Evolutionary conservation across 2,888 invertebrate species (phyloP).

Genomic region (Lomographa bimaculata): DNA sequence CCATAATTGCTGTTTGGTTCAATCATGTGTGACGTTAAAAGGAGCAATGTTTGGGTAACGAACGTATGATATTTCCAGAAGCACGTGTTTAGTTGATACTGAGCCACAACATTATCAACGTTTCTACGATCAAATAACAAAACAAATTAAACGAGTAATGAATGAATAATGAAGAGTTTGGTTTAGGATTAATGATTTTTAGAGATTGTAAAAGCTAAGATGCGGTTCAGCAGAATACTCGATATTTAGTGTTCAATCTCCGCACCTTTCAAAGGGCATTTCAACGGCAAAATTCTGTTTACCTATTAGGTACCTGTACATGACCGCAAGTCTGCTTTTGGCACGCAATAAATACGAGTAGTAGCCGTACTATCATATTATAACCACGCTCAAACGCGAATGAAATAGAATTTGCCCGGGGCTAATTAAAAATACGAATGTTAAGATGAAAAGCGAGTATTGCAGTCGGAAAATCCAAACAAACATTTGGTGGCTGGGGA

Average conservation of each 20-base stretch:
- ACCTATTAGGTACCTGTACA: conserved; percentile 51
- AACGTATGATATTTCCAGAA: no score
- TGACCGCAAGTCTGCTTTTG: conserved; percentile 70
- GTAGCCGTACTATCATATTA: conserved; percentile 44
- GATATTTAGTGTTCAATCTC: neutral
- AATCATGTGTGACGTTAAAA: no score
- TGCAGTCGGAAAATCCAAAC: conserved; percentile 42
- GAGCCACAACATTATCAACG: no score
- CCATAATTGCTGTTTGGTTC: no score
- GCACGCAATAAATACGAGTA: conserved; percentile 58
- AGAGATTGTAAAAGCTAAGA: neutral
- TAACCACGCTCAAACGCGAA: conserved; percentile 62
- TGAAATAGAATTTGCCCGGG: conserved; percentile 68
- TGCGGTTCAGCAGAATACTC: conserved; percentile 1
- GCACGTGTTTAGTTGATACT: no score
- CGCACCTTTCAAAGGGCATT: conserved; percentile 50
- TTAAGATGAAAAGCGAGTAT: conserved; percentile 47
- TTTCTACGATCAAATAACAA: no score
- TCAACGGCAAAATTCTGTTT: conserved; percentile 51
- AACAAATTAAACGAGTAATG: no score
- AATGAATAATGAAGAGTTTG: no score
- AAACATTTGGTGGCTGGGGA: conserved; percentile 33
- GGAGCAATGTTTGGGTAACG: no score
- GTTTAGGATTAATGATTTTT: no score
- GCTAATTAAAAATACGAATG: conserved; percentile 67